phyloP scores from a whole-genome alignment of 2,888 invertebrate genomes.

The Dryocosmus kuriphilus region DNA sequence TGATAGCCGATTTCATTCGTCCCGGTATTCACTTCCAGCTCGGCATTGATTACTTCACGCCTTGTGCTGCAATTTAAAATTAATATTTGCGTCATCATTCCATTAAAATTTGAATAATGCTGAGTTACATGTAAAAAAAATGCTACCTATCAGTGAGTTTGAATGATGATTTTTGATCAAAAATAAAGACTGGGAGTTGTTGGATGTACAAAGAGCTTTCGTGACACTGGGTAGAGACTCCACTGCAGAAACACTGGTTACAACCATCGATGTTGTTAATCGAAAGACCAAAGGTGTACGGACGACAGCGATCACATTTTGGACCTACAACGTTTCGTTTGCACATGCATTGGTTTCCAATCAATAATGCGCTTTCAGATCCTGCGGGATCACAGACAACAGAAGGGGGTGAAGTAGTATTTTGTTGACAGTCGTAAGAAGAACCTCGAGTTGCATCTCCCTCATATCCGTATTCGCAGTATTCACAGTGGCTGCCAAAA shows the following conservation, averaged over 20 bases:
- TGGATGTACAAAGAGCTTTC: conserved; percentile 83
- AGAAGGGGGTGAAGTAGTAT: conserved; percentile 73
- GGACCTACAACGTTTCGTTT: conserved; percentile 89
- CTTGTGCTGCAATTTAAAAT: conserved; percentile 69
- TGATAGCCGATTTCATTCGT: conserved; percentile 83
- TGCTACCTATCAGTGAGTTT: conserved; percentile 82
- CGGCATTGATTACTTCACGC: conserved; percentile 76
- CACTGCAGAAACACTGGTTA: conserved; percentile 92
- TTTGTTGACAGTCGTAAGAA: conserved; percentile 78
- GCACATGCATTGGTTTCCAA: conserved; percentile 82
- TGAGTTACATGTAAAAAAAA: too few species aligned
- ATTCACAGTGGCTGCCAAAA: conserved; percentile 90
- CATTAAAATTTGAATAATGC: too few species aligned
- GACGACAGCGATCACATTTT: conserved; percentile 87
- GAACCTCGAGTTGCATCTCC: conserved; percentile 82
- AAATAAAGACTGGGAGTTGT: conserved; percentile 83
- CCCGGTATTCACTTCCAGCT: conserved; percentile 79
- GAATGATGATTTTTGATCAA: conserved; percentile 81
- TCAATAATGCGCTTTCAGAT: conserved; percentile 79
- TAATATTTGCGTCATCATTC: conserved; percentile 18
- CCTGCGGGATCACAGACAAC: conserved; percentile 85
- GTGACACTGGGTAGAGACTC: conserved; percentile 86
- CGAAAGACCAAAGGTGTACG: conserved; percentile 89
- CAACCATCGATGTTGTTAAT: conserved; percentile 87
- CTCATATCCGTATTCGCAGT: conserved; percentile 88